Conservation (phyloP, 35 echinoderm and acorn worm genomes). For the Amphiura filiformis region DNA sequence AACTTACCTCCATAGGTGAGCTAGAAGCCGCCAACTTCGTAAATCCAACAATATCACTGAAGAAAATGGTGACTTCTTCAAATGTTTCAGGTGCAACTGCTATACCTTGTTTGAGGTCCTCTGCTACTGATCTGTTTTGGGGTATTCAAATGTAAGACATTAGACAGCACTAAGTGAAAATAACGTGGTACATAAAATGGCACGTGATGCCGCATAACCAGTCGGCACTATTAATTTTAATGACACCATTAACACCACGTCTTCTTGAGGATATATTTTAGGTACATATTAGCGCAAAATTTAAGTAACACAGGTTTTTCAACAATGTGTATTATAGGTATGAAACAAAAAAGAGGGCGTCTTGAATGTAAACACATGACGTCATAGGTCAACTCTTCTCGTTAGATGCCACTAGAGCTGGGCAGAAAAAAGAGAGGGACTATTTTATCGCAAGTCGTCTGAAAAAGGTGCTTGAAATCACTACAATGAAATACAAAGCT, state of each 20-base stretch:
- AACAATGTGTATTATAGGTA: no score
- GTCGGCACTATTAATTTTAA: not conserved
- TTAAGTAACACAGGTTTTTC: no score
- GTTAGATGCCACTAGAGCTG: no score
- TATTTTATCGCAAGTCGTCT: no score
- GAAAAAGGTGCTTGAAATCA: no score
- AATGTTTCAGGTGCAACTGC: conserved; percentile 27
- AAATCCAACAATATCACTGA: conserved; percentile 52
- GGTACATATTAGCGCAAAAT: no score
- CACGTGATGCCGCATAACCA: not conserved
- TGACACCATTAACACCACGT: not conserved
- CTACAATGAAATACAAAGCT: no score
- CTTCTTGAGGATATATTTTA: not conserved
- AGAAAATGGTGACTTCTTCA: conserved; percentile 30
- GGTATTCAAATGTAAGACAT: not conserved
- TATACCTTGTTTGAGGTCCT: conserved; percentile 41
- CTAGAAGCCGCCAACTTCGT: conserved; percentile 26
- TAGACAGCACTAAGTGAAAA: not conserved
- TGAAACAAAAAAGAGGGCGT: no score
- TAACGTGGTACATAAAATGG: not conserved
- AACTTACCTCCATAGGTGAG: conserved; percentile 32
- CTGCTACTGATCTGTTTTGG: conserved; percentile 28
- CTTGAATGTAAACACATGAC: no score
- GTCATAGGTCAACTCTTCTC: no score
- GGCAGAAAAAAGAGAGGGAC: no score